phyloP scores from a whole-genome alignment of 2,113 vertebrate genomes.

The Petrocephalus microphthalmus region DNA sequence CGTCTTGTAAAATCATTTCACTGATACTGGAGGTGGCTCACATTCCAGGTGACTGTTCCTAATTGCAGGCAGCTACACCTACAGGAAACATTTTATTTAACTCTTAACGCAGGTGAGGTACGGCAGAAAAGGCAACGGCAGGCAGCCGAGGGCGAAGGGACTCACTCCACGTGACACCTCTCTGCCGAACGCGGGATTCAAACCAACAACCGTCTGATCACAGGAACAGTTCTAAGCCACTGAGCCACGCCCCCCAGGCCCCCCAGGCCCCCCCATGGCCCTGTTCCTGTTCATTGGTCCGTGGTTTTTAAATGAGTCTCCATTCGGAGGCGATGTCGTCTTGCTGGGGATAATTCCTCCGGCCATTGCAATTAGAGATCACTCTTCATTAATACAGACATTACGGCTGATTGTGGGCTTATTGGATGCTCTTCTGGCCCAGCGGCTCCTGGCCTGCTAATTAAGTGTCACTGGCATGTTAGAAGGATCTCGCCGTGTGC shows the following conservation, averaged over 20 bases:
- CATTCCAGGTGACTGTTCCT: neutral
- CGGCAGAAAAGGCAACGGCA: neutral
- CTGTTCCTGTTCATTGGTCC: neutral
- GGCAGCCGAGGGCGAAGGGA: neutral
- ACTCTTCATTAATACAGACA: neutral
- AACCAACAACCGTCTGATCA: neutral
- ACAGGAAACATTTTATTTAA: neutral
- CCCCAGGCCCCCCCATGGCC: no score
- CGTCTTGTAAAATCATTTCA: neutral
- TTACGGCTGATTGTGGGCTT: constrained; percentile 2
- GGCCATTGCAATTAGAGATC: neutral
- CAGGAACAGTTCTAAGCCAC: neutral
- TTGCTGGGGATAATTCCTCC: neutral
- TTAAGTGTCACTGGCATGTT: neutral
- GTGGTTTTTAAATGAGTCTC: neutral
- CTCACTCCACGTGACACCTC: neutral
- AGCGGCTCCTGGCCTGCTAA: neutral
- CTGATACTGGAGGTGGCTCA: neutral
- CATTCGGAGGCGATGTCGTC: neutral
- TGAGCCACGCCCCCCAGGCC: neutral
- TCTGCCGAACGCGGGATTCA: neutral
- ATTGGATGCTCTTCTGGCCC: neutral
- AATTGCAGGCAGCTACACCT: neutral
- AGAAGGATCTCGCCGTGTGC: neutral
- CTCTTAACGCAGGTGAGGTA: neutral